Conservation (phyloP, 2,797 vertebrate species). For the Labeo calbasu region DNA sequence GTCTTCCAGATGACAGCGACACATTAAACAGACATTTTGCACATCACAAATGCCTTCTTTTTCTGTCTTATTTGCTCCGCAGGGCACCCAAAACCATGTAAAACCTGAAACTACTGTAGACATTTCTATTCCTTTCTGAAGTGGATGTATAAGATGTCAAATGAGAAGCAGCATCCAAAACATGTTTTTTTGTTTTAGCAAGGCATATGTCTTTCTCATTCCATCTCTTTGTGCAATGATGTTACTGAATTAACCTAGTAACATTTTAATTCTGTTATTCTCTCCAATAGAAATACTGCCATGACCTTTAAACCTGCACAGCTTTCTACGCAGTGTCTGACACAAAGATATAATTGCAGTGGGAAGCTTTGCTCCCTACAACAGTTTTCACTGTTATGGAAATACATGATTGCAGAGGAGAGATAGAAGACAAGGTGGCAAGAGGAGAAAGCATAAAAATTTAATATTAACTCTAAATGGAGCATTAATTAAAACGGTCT, state of each 20-base stretch:
- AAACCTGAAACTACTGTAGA: not conserved
- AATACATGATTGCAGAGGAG: slow-evolving; percentile 8
- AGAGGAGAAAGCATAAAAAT: slow-evolving; percentile 54
- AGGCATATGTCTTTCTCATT: not conserved
- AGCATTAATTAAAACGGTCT: slow-evolving; percentile 71
- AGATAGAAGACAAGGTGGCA: slow-evolving; percentile 1
- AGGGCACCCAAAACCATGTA: not conserved
- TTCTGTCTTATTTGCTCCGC: not conserved
- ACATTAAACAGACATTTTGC: not conserved
- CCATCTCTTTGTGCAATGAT: not conserved
- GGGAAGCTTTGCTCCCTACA: not conserved
- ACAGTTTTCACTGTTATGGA: not conserved
- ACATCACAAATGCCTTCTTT: not conserved
- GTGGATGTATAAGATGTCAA: not conserved
- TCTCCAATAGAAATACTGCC: not conserved
- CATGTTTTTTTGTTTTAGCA: not conserved
- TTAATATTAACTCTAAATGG: slow-evolving; percentile 62
- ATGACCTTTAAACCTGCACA: slow-evolving; percentile 21
- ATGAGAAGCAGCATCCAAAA: not conserved
- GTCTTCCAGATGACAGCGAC: not conserved
- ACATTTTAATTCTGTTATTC: slow-evolving; percentile 17
- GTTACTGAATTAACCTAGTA: slow-evolving; percentile 1
- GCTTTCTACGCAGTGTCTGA: not conserved
- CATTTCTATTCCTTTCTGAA: not conserved
- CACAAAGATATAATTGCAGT: slow-evolving; percentile 12